Percentiles rank a stretch among this genome's conserved stretches.
phyloP scores from a whole-genome alignment of 2,113 vertebrate species.

The Dipodomys spectabilis region DNA sequence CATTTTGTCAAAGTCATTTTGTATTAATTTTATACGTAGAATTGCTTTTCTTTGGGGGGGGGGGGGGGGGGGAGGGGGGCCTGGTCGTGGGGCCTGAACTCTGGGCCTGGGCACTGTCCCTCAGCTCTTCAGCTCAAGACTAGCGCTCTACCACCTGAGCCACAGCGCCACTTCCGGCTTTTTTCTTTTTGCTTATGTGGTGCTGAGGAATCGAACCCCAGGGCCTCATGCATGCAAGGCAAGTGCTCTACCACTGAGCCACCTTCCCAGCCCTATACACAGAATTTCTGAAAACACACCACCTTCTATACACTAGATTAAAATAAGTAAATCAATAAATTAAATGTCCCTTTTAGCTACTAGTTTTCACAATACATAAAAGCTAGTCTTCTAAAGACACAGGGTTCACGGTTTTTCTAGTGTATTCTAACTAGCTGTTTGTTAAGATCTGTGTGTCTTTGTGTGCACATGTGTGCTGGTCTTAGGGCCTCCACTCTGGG shows the following conservation, averaged over 20 bases:
- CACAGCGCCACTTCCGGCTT: too few species aligned
- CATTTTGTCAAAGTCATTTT: constrained; percentile 50
- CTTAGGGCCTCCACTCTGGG: too few species aligned
- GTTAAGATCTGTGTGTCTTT: neutral
- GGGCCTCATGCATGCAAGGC: too few species aligned
- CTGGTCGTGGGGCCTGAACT: too few species aligned
- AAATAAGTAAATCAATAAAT: constrained; percentile 43
- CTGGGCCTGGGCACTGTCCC: too few species aligned
- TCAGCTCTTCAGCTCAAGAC: too few species aligned
- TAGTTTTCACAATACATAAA: constrained; percentile 23
- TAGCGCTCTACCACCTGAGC: too few species aligned
- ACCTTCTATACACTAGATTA: constrained; percentile 13
- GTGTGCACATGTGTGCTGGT: too few species aligned
- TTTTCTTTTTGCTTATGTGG: too few species aligned
- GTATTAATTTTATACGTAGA: constrained; percentile 34
- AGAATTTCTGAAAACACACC: constrained; percentile 12
- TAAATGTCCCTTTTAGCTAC: constrained; percentile 12
- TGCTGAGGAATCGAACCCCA: too few species aligned
- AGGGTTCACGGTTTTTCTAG: neutral
- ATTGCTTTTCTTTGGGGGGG: neutral
- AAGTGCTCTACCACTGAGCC: too few species aligned
- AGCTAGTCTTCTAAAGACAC: neutral
- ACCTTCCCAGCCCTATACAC: neutral
- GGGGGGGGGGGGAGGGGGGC: too few species aligned
- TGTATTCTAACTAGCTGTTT: constrained; percentile 14